Evolutionary conservation across 2,113 vertebrate species (phyloP), one percentile per base, ranked within the genome.

Genomic region (Rhipidura dahli): DNA sequence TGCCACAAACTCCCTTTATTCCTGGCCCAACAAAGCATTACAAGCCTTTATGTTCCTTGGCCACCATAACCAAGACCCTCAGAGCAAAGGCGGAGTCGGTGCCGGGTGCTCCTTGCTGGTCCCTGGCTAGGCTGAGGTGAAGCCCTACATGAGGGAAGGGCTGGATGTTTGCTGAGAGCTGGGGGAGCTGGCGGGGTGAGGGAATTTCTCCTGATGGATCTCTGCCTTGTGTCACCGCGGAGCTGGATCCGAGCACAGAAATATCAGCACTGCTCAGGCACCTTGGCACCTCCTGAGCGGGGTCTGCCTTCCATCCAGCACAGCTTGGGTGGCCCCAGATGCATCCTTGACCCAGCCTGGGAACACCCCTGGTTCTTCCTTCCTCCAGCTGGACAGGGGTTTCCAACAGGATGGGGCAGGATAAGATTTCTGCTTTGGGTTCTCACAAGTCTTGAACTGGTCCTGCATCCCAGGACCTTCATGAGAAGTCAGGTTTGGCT

Each of bases 1-100:
- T 56, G 95, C 90, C 96, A 89, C 81, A 88, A 72, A 68, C 60
- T 69, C 69, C 15, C 93, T 95, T 66, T 81, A 57, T 37, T 94
- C 70, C 88, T 72, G 94, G 84, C 94, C 83, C 79, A 44, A 72
- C 78, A 81, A 89, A 89, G 78, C 66, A 14, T 53, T 79, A 33
- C 73, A 65, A 87, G 23, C 54, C 66, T 70, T 91, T 93, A 80
- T 91, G 68, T 92, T 95, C 88, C 75, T 96, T 96, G 96, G 94
- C 93, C 89, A 78, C 68, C 61, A 13, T 11, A 40, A 63, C n/a
- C 8, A 31, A 70, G 91, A 81, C 85, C 73, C 89, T 93, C 4
- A 0, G 51, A 83, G 83, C 27, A 87, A 56, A 89, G 73, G 40
- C 23, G 19, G 66, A 47, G 63, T 31, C 66, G 56, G 85, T 0